A percentile compares a stretch with the other conserved stretches of the same genome.
Evolutionary conservation across 2,113 vertebrate species (phyloP).

Genomic region (Otis tarda): DNA sequence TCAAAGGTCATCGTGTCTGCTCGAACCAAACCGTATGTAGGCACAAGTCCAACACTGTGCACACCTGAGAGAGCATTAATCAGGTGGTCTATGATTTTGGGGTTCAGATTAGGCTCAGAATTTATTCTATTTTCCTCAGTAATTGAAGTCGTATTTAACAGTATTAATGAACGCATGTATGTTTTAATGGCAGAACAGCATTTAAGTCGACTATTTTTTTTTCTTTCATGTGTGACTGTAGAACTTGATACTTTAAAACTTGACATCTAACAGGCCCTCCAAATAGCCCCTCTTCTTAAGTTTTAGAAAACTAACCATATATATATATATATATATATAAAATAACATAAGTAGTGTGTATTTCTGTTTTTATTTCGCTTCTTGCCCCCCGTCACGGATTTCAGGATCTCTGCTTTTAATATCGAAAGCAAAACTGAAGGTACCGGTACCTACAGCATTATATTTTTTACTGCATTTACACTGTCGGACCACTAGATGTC

Average conservation of each 20-base stretch:
- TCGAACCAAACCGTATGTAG: fast-evolving
- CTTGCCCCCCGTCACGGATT: background rate
- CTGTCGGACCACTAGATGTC: conserved; percentile 66
- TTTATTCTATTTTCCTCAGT: background rate
- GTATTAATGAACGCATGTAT: background rate
- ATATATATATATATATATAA: background rate
- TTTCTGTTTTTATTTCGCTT: background rate
- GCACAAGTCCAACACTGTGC: background rate
- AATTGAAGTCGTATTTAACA: background rate
- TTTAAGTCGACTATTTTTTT: background rate
- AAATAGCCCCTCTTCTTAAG: background rate
- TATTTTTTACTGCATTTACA: background rate
- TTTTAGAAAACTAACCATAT: background rate
- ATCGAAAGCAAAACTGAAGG: background rate
- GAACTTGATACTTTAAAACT: background rate
- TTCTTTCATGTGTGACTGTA: background rate
- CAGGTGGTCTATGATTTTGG: background rate
- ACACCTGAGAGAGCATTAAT: background rate
- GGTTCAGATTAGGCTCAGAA: background rate
- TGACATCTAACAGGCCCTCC: background rate
- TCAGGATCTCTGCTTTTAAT: background rate
- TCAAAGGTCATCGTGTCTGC: no score
- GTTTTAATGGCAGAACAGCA: background rate
- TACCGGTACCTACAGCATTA: background rate
- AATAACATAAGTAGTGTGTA: no score